phyloP scores from a whole-genome alignment of 1,140 invertebrate genomes.

The Heliconius melpomene region DNA sequence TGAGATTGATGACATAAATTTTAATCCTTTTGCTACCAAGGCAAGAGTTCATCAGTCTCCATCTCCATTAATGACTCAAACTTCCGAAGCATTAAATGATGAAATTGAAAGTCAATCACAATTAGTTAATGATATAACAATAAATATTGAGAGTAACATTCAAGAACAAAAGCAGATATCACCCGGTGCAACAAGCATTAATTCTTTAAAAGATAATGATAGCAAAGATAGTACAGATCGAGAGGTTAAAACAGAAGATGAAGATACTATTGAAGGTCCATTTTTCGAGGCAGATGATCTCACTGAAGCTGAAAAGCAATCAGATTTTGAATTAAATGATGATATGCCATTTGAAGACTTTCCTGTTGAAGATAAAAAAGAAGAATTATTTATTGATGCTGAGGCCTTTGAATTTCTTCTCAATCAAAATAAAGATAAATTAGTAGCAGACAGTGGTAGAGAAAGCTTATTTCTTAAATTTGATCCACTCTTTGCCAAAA shows the following conservation, averaged over 20 bases:
- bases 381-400: slow-evolving; percentile 74
- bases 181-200: not conserved
- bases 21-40: slow-evolving; percentile 64
- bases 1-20: slow-evolving; percentile 62
- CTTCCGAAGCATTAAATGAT: not conserved
- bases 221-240: slow-evolving; percentile 49
- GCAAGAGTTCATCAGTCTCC: slow-evolving; percentile 50
- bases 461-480: slow-evolving; percentile 76
- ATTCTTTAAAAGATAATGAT: slow-evolving; percentile 54
- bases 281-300: slow-evolving; percentile 64
- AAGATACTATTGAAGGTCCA: slow-evolving; percentile 77
- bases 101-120: slow-evolving; percentile 1
- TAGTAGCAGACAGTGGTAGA: slow-evolving; percentile 68
- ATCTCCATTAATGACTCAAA: slow-evolving; percentile 33
- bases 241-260: slow-evolving; percentile 71
- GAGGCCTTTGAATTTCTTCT: slow-evolving; percentile 73
- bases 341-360: slow-evolving; percentile 58
- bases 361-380: slow-evolving; percentile 42
- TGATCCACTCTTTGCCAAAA: slow-evolving; percentile 72
- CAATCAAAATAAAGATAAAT: slow-evolving; percentile 69
- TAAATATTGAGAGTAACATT: slow-evolving; percentile 14
- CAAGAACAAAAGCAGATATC: slow-evolving; percentile 37
- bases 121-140: not conserved
- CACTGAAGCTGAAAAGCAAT: slow-evolving; percentile 30
- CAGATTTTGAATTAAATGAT: slow-evolving; percentile 44